Evolutionary conservation across 2,113 vertebrate species (phyloP), one percentile per base, ranked within the genome.

Genomic region (Calyptommatus sinebrachiatus): DNA sequence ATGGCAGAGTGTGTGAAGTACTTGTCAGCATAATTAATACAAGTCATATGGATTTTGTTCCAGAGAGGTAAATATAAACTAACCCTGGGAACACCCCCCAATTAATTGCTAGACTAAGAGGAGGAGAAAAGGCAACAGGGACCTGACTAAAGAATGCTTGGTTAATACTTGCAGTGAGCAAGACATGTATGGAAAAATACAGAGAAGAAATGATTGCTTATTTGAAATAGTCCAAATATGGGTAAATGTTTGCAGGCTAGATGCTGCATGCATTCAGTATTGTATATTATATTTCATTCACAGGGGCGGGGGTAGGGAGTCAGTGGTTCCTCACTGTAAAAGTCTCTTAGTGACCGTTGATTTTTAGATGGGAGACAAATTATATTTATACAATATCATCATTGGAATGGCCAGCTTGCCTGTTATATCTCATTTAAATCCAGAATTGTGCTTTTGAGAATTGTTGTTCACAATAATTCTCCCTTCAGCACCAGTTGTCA

Each of bases 21-120:
- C 82, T 89, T 88, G 84, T 86, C 82, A 85, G 35, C 12, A 65
- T 85, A 84, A 91, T 91, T 88, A 90, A 86, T 82, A 45, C 72
- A 82, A n/a, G 66, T 50, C 82, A 73, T 73, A 65, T 76, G 84
- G 76, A 26, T 74, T 84, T 80, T 18, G 80, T 80, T 83, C 85
- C 73, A 8, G 1, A 29, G 82, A 73, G 77, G 84, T 26, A 78
- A 76, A 78, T 67, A 61, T 77, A 89, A 62, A 79, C 35, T 72
- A 85, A 88, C 76, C 73, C 83, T 83, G 78, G 80, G 85, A 86
- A 79, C 48, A 62, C n/a, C n/a, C n/a, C n/a, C n/a, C n/a, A n/a
- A n/a, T n/a, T n/a, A 89, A 87, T 88, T 28, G 78, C 82, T 68
- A 77, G 73, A 70, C 68, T 8, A 11, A 1, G n/a, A 2, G 21